Percentiles rank a stretch among this genome's conserved stretches.
These are phyloP conservation scores for Trematomus bernacchii DNA, from an alignment of 2,797 vertebrate species.

Conservation along the genomic window DNA sequence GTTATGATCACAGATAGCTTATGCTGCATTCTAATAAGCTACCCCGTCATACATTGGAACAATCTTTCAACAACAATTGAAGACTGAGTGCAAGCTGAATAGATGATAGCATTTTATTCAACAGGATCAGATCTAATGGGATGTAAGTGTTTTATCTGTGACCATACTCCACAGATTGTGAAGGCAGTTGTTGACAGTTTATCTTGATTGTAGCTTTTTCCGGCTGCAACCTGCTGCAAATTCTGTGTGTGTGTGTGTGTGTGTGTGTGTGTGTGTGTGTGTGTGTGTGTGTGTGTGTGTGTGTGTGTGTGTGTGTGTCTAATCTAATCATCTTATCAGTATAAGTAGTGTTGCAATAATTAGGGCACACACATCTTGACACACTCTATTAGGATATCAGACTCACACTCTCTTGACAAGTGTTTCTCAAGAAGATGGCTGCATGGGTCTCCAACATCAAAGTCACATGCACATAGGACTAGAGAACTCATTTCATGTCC, in stretches of 20 bases:
- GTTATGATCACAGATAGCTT: neutral
- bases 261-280: slow-evolving; percentile 17
- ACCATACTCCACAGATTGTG: neutral
- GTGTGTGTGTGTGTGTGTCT: slow-evolving; percentile 31
- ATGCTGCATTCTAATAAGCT: neutral
- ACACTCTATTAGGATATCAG: slow-evolving; percentile 36
- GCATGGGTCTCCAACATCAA: neutral
- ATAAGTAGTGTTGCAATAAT: slow-evolving; percentile 67
- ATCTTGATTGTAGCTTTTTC: neutral
- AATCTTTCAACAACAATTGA: neutral
- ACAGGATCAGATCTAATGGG: neutral
- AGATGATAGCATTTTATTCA: neutral
- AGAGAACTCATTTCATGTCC: neutral
- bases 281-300: slow-evolving; percentile 4
- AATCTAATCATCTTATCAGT: slow-evolving; percentile 63
- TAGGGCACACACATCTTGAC: slow-evolving; percentile 49
- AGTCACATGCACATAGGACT: neutral
- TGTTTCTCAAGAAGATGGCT: slow-evolving; percentile 3
- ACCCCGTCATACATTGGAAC: neutral
- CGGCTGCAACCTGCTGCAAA: neutral
- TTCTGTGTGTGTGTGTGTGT: too few species aligned
- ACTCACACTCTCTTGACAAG: slow-evolving; percentile 1
- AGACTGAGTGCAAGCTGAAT: neutral
- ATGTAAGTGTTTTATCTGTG: neutral
- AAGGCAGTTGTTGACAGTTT: neutral